Percentiles rank a stretch among this genome's conserved stretches.
Conservation (phyloP, 2,888 invertebrate genomes). For the Alloplasta piceator region DNA sequence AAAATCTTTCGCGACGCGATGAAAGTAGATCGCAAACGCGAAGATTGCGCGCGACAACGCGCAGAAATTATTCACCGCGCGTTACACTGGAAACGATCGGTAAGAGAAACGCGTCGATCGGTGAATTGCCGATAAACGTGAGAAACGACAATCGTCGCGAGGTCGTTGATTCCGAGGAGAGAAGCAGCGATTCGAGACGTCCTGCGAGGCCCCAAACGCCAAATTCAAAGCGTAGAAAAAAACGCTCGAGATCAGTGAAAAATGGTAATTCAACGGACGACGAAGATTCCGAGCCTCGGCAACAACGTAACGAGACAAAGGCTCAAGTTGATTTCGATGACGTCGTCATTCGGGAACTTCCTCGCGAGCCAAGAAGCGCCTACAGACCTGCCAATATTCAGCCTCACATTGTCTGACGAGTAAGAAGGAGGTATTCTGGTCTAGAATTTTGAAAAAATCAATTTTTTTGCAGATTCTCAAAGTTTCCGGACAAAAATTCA, state of each 20-base stretch:
- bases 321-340: not conserved
- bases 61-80: conserved; percentile 59
- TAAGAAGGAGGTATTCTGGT: too few relatives aligned
- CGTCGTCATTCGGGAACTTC: conserved; percentile 73
- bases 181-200: conserved; percentile 58
- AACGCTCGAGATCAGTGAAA: conserved; percentile 81
- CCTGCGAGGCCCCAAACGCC: conserved; percentile 75
- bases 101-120: conserved; percentile 56
- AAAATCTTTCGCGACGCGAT: conserved; percentile 75
- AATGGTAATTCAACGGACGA: conserved; percentile 82
- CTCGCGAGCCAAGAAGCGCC: conserved; percentile 76
- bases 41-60: conserved; percentile 36
- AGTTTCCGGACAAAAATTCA: too few relatives aligned
- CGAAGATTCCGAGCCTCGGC: conserved; percentile 81
- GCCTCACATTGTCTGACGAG: conserved; percentile 44
- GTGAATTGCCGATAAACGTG: too few relatives aligned
- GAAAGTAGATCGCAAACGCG: conserved; percentile 70
- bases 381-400: conserved; percentile 66
- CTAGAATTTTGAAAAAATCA: too few relatives aligned
- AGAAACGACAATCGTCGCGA: too few relatives aligned
- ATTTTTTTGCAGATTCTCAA: too few relatives aligned
- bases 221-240: conserved; percentile 78
- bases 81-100: conserved; percentile 48
- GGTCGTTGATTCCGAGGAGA: conserved; percentile 66
- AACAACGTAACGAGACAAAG: conserved; percentile 32